Evolutionary conservation across 2,888 invertebrate genomes (phyloP).

Genomic region (Oegoconia quadripuncta): DNA sequence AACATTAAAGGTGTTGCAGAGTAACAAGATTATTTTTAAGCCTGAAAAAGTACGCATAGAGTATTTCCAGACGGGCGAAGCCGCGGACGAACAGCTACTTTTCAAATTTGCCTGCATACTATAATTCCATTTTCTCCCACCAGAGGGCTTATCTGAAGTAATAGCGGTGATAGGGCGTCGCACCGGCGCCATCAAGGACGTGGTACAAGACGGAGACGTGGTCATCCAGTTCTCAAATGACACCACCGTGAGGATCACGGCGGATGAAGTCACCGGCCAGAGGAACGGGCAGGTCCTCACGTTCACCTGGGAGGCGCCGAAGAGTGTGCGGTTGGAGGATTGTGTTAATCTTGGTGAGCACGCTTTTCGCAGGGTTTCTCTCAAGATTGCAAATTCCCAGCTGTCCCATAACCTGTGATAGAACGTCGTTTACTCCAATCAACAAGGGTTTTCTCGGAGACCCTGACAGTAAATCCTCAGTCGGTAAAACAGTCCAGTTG

Average conservation of each 20-base stretch:
- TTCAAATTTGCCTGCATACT: not conserved
- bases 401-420: no score
- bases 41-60: no score
- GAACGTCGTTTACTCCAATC: no score
- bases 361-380: no score
- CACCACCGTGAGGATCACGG: conserved; percentile 49
- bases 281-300: conserved; percentile 46
- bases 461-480: no score
- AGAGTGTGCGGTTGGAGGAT: conserved; percentile 45
- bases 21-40: no score
- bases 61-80: no score
- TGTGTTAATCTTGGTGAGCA: conserved; percentile 57
- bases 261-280: conserved; percentile 37
- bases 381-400: no score
- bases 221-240: conserved; percentile 54
- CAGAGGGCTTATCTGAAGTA: conserved; percentile 47
- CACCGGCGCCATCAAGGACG: conserved; percentile 46
- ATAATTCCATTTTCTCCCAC: conserved; percentile 5
- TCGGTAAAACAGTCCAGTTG: no score
- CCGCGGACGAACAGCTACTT: no score
- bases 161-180: conserved; percentile 56
- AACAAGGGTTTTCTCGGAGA: no score
- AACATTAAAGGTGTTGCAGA: no score
- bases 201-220: conserved; percentile 48
- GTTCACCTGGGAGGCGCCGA: conserved; percentile 53